Evolutionary conservation across 2,888 invertebrate genomes (phyloP), one percentile per base, ranked within the genome.

Genomic region (Eupithecia subumbrata): DNA sequence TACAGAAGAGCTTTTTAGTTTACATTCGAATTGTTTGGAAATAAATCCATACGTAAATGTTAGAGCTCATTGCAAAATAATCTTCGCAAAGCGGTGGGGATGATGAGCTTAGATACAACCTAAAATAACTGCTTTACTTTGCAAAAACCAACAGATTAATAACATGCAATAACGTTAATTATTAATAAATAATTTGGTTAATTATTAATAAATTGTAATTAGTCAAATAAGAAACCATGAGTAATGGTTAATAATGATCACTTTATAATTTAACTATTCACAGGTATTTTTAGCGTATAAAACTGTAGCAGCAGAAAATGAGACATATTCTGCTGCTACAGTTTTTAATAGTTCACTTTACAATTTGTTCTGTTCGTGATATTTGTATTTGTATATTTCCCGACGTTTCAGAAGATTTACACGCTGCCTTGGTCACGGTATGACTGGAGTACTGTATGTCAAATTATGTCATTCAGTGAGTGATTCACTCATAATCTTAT

Each of bases 41-140:
- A 77, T 73, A 77, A 77, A 77, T 77, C 77, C 76, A 76, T 76
- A 76, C 76, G 40, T 69, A 71, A 37, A 22, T 18, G 48, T 69
- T 74, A 76, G 52, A 71, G 76, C 73, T 48, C 63, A 56, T 68
- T 60, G 76, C 76, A 76, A 76, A 74, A 52, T 69, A 74, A 76
- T 71, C 56, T 73, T 69, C 43, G 70, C 67, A 34, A 71, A 60
- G 66, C 69, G 43, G 45, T 68, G 63, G 63, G 30, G 18, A 69
- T 69, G 48, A 60, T 16, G 34, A 70, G 68, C 16, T 34, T 68
- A 68, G 67, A 52, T 66, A 72, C 72, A 64, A 34, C 52, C 43
- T 52, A 34, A 63, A 56, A 71, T 71, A 30, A 67, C 34, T 63
- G 72, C 48, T 66, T 66, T 34, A 67, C n/a, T 60, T 60, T 60